Percentiles rank a stretch among this genome's conserved stretches.
phyloP scores from a whole-genome alignment of 2,797 vertebrate species.

The Carduelis carduelis region DNA sequence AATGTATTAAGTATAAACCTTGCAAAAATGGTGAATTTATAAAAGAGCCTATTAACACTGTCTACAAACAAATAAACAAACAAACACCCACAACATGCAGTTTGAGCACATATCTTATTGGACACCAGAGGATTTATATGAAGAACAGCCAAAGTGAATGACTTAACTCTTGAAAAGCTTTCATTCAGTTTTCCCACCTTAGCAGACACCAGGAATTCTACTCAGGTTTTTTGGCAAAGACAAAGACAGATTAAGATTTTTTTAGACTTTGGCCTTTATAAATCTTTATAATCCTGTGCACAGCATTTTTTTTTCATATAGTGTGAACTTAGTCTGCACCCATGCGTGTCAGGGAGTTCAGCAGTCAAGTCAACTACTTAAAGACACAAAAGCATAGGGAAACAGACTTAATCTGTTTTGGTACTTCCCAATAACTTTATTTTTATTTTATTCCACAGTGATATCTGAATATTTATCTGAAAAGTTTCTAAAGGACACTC shows the following conservation, averaged over 20 bases:
- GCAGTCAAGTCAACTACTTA: background rate
- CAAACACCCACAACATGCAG: background rate
- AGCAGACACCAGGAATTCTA: background rate
- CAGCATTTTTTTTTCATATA: background rate
- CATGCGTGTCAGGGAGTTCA: background rate
- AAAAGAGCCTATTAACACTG: background rate
- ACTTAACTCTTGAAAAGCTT: background rate
- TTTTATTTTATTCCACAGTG: background rate
- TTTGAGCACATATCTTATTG: background rate
- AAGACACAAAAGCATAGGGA: background rate
- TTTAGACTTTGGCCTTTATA: background rate
- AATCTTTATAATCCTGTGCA: too few relatives aligned
- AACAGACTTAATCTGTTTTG: background rate
- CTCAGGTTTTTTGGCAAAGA: background rate
- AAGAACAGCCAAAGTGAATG: background rate
- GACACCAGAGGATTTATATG: background rate
- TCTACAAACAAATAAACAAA: background rate
- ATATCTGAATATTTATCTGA: background rate
- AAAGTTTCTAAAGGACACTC: background rate
- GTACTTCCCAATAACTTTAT: background rate
- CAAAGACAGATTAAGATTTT: background rate
- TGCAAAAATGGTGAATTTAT: background rate
- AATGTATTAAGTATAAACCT: background rate
- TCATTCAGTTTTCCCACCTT: background rate
- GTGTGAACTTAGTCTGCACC: background rate